Percentiles rank a stretch among this genome's conserved stretches.
phyloP scores from a whole-genome alignment of 2,113 vertebrate species.

The Cochlearius cochlearius region DNA sequence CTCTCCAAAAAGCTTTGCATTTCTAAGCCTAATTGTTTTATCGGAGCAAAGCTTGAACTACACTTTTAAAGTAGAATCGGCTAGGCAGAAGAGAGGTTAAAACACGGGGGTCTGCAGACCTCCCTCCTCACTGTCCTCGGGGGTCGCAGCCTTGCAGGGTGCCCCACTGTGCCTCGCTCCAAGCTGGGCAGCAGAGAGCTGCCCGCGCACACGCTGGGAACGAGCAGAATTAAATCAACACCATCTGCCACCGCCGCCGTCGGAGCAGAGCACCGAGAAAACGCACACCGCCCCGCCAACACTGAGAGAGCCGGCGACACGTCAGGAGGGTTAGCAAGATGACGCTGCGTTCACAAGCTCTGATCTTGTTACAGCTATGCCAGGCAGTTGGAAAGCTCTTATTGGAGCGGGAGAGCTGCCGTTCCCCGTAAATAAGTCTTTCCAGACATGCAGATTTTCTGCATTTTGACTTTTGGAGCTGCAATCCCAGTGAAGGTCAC shows the following conservation, averaged over 20 bases:
- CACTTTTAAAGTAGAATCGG: background rate
- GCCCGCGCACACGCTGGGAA: background rate
- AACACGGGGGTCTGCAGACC: background rate
- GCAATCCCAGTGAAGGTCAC: background rate
- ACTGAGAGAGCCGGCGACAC: fast-evolving
- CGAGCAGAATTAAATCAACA: background rate
- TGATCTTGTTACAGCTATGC: fast-evolving
- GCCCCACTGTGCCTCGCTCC: background rate
- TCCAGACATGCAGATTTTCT: background rate
- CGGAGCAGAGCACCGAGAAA: background rate
- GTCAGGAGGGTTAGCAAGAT: background rate
- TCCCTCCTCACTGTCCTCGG: background rate
- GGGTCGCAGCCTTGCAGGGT: fast-evolving
- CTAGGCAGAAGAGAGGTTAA: background rate
- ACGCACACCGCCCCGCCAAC: background rate
- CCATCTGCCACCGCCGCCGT: background rate
- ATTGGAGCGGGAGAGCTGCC: background rate
- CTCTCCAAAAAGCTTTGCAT: background rate
- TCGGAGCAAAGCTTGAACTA: background rate
- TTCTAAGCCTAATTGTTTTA: background rate
- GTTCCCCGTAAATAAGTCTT: background rate
- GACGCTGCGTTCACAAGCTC: fast-evolving
- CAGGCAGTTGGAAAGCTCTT: background rate
- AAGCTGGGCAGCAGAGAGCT: background rate
- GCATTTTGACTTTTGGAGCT: background rate